A percentile compares a stretch with the other conserved stretches of the same genome.
Conservation (phyloP, 92 coral and sea anemone species). For the Epizoanthus illoricatus region DNA sequence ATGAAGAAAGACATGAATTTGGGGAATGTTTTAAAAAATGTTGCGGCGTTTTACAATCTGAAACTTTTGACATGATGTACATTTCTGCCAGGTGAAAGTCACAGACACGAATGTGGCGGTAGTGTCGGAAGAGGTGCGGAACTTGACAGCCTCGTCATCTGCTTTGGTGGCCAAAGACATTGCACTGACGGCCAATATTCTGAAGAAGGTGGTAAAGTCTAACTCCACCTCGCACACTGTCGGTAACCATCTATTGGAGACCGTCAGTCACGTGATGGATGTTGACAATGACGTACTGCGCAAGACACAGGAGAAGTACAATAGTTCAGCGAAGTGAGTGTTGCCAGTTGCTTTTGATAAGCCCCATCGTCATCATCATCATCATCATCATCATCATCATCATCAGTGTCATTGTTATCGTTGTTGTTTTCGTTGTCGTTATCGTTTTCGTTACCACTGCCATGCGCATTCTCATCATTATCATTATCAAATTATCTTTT, state of each 20-base stretch:
- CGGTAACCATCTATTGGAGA: constrained; percentile 84
- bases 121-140: constrained; percentile 76
- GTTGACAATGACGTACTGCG: constrained; percentile 63
- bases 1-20: too few relatives aligned
- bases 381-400: too few relatives aligned
- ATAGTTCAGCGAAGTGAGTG: constrained; percentile 83
- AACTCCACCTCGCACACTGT: constrained; percentile 72
- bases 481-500: too few relatives aligned
- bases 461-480: too few relatives aligned
- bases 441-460: too few relatives aligned
- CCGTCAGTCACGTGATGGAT: constrained; percentile 95
- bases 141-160: constrained; percentile 70
- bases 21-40: too few relatives aligned
- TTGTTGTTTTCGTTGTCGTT: too few relatives aligned
- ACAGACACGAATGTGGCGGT: constrained; percentile 69
- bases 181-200: constrained; percentile 79
- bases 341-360: neutral
- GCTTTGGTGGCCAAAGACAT: constrained; percentile 70
- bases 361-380: too few relatives aligned
- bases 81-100: constrained; percentile 71
- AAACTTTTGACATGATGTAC: too few relatives aligned
- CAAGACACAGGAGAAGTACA: constrained; percentile 67
- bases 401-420: too few relatives aligned
- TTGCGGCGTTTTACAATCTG: too few relatives aligned
- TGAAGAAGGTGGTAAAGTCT: constrained; percentile 79